Evolutionary conservation across 2,888 invertebrate species (phyloP), one percentile per base, ranked within the genome.

Genomic region (Eurytoma californica): DNA sequence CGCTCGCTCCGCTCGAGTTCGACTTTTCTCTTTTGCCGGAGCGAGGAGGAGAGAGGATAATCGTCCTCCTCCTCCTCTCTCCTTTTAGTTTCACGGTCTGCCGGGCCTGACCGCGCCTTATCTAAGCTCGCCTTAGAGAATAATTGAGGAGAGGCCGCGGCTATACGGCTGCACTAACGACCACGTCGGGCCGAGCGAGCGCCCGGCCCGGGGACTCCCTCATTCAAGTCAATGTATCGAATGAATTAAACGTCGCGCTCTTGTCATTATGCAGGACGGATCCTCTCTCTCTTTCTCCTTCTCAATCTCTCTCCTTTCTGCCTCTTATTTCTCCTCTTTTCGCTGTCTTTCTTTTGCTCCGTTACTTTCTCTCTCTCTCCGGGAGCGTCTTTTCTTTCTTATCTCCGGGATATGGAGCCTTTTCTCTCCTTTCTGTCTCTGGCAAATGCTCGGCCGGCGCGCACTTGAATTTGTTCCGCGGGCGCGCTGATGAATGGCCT

Each of bases 71-170:
- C 16, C 60, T 30, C 30, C 47, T 53, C 66, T 0, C 77, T 66
- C 30, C 84, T 86, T 86, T 87, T 84, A 82, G 83, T 84, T 86
- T 88, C 84, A 87, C 84, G 88, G 86, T 88, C 88, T 85, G 84
- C 66, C 81, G 87, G 84, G 77, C 83, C 84, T 84, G 84, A 85
- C 86, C 88, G 85, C 87, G 85, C 87, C 88, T 87, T 86, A 86
- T 87, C 84, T 82, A 84, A 85, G 82, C 84, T 84, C 83, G 83
- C 82, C 78, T 81, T 76, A 80, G 77, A 76, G 81, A 81, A 81
- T 81, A 81, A 81, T 81, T 81, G 79, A 76, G 69, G 65, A 30
- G 67, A 16, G 24, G 24, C 24, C 24, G 69, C 65, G 69, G 18
- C 5, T 30, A 57, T 7, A 30, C 28, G 69, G 24, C 39, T 47